Evolutionary conservation across 2,113 vertebrate genomes (phyloP), one percentile per base, ranked within the genome.

Genomic region (Sula dactylatra): DNA sequence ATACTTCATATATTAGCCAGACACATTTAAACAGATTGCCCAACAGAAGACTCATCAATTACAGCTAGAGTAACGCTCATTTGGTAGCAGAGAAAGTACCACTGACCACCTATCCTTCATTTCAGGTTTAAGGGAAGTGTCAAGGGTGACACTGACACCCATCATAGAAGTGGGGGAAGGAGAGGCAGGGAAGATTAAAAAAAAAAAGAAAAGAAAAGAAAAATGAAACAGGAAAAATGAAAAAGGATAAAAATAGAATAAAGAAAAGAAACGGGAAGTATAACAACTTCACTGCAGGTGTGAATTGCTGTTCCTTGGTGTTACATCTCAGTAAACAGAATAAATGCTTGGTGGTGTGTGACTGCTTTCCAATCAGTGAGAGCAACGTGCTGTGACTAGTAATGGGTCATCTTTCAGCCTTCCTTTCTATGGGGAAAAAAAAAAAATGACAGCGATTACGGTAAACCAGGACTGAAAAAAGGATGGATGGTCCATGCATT

Each of bases 281-380:
- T 95, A 73, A 86, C 94, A 93, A 80, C 94, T 94, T 97, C 78
- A 34, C 85, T 92, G 95, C 96, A 97, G 97, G 96, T 97, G 94
- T 95, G 88, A 97, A 94, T 94, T 84, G 94, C 96, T 96, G 91
- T 87, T 93, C 89, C 86, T 96, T 90, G 29, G 55, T 93, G 82
- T 92, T 94, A 95, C 94, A 96, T 97, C 94, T 97, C 95, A 88
- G 96, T 95, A 98, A 97, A 97, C 94, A 93, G 80, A 97, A 96
- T 97, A 96, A 97, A 97, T 97, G 98, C 96, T 97, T 98, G 98
- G 81, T 95, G 70, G 71, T 96, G 96, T 95, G 86, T 97, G 96
- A 97, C 97, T 95, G 83, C 94, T 97, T 97, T 98, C 97, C 98
- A 98, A 97, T 97, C 97, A 98, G 94, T n/a, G 84, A 81, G 47